Evolutionary conservation across 2,888 invertebrate species (phyloP).

Genomic region (Lottia gigantea): DNA sequence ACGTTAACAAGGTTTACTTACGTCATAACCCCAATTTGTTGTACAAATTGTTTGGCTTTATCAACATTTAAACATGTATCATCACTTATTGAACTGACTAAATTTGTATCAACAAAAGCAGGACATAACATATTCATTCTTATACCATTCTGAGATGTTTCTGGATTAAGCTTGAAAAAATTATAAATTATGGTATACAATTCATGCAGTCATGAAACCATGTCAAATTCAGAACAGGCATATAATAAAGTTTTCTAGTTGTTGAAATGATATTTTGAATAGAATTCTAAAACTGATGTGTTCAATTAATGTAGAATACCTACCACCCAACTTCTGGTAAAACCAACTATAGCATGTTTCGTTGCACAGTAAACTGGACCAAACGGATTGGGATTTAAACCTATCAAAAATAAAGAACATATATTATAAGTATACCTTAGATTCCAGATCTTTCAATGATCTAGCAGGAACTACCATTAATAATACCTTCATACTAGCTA

Average conservation of each 20-base stretch:
- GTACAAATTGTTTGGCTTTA: conserved; percentile 33
- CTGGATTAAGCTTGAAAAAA: conserved; percentile 40
- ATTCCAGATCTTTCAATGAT: too few species aligned
- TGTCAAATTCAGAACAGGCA: too few species aligned
- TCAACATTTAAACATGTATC: conserved; percentile 25
- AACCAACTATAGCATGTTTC: conserved; percentile 53
- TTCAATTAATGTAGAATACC: conserved; percentile 19
- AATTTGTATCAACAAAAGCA: conserved; percentile 52
- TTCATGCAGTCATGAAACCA: too few species aligned
- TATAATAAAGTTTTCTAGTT: background rate
- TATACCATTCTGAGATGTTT: conserved; percentile 40
- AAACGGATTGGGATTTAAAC: conserved; percentile 51
- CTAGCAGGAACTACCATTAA: too few species aligned
- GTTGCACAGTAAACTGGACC: conserved; percentile 57
- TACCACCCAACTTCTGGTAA: conserved; percentile 49
- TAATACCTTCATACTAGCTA: too few species aligned
- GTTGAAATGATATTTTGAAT: too few species aligned
- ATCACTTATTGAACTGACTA: conserved; percentile 33
- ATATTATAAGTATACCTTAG: too few species aligned
- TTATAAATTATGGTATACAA: too few species aligned
- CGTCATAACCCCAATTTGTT: conserved; percentile 43
- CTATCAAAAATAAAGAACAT: conserved; percentile 28
- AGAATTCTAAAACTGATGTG: background rate
- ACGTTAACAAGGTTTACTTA: conserved; percentile 22
- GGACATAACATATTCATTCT: conserved; percentile 57